Conservation (phyloP, 2,888 invertebrate genomes). For the Cantharis rustica region DNA sequence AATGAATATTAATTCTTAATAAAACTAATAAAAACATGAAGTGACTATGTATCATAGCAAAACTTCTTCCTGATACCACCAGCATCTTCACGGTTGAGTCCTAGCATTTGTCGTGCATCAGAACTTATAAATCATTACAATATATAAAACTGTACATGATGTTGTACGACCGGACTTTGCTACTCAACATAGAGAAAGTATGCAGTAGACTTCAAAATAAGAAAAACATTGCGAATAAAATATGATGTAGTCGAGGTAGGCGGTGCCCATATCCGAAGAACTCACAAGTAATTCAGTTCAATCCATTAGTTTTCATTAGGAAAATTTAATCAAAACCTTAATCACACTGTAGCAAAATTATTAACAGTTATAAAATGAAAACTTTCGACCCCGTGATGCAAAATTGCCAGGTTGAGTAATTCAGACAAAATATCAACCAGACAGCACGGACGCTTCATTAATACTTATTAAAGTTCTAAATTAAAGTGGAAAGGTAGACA, state of each 20-base stretch:
- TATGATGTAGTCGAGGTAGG: neutral
- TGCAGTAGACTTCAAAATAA: neutral
- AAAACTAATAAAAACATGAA: neutral
- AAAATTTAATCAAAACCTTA: neutral
- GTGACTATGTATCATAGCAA: neutral
- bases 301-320: neutral
- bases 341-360: neutral
- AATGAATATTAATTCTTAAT: neutral
- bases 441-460: constrained; percentile 17
- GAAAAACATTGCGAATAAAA: neutral
- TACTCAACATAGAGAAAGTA: neutral
- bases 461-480: constrained; percentile 16
- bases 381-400: constrained; percentile 4
- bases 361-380: neutral
- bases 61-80: neutral
- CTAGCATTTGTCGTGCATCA: neutral
- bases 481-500: constrained; percentile 6
- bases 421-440: constrained; percentile 13
- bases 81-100: neutral
- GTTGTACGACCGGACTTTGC: neutral
- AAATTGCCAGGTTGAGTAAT: constrained; percentile 12
- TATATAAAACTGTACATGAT: neutral
- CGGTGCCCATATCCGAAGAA: neutral
- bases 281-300: neutral
- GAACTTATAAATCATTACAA: neutral